Base-by-base conservation (phyloP, 2,888 invertebrate genomes). In the Lymantria dispar region DNA sequence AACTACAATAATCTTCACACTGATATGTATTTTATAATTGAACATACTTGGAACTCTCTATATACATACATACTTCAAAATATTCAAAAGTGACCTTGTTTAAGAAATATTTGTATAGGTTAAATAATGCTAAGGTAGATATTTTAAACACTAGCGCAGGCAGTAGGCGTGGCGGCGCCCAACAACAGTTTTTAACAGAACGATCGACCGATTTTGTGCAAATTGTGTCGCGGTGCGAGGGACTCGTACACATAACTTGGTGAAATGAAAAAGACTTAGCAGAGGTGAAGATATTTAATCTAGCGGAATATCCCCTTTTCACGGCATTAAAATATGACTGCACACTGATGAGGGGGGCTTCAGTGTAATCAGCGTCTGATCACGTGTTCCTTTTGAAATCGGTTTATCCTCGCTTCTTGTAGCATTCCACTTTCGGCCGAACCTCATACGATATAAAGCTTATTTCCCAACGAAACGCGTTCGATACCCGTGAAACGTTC, bases 311-410 rank as follows among this genome's bases (percentile, higher is more conserved):
- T 73, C 70, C 76, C 70, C 78, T 40, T 78, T 82, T 83, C 84
- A 77, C 83, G 79, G 87, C 88, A 89, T 90, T 87, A 87, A 88
- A 88, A 86, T 90, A 89, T 85, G 87, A 85, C 82, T 85, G 82
- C 77, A 72, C 68, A 58, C 58, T 62, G 66, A 59, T 61, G 65
- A 60, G 70, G 68, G 60, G 50, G 60, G 54, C 47, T 69, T 64
- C 66, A 72, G 78, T 81, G 85, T 87, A 87, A 88, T 88, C 88
- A 86, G 76, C 84, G 81, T 82, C 80, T 81, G 84, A 88, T 88
- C 89, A 87, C 87, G 85, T 83, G 85, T 82, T 83, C 83, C 86
- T 86, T 87, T 83, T 83, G 79, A 87, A 87, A 87, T 83, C 84
- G 80, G 85, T 88, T 89, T 87, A 87, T 84, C 83, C 77, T 67